phyloP scores from a whole-genome alignment of 2,113 vertebrate genomes.

The Rhinopithecus roxellana region DNA sequence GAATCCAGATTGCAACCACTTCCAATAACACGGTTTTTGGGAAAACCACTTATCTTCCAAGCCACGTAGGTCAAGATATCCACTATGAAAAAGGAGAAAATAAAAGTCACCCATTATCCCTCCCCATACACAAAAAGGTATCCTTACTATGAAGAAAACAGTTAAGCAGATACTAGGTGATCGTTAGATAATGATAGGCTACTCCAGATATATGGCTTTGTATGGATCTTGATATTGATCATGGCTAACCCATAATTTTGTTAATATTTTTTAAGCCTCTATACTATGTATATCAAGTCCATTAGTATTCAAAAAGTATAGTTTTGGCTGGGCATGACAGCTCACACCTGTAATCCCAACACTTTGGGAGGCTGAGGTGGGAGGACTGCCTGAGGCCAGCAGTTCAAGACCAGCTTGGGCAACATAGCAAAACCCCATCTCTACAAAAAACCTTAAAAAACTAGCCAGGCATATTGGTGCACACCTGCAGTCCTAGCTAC shows the following conservation, averaged over 20 bases:
- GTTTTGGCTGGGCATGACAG: too few relatives aligned
- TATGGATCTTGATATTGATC: background rate
- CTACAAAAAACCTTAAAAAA: too few relatives aligned
- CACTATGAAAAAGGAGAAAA: conserved; percentile 81
- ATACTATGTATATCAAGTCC: background rate
- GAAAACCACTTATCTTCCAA: conserved; percentile 99
- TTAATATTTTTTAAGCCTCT: conserved; percentile 33
- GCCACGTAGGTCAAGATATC: conserved; percentile 98
- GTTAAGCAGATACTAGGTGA: background rate
- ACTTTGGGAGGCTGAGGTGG: too few relatives aligned
- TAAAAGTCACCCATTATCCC: too few relatives aligned
- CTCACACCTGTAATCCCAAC: too few relatives aligned
- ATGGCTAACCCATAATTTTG: background rate
- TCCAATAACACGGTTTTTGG: conserved; percentile 95
- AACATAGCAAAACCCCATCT: background rate
- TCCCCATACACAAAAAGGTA: too few relatives aligned
- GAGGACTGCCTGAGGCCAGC: too few relatives aligned
- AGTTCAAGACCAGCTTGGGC: too few relatives aligned
- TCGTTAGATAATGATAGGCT: background rate
- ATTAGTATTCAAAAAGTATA: background rate
- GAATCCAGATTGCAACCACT: conserved; percentile 98
- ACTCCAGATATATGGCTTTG: background rate
- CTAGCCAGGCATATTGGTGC: too few relatives aligned
- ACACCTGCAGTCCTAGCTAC: too few relatives aligned
- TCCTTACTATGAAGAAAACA: conserved; percentile 15